Base-by-base conservation (phyloP, 2,888 invertebrate species). In the Monopis laevigella region DNA sequence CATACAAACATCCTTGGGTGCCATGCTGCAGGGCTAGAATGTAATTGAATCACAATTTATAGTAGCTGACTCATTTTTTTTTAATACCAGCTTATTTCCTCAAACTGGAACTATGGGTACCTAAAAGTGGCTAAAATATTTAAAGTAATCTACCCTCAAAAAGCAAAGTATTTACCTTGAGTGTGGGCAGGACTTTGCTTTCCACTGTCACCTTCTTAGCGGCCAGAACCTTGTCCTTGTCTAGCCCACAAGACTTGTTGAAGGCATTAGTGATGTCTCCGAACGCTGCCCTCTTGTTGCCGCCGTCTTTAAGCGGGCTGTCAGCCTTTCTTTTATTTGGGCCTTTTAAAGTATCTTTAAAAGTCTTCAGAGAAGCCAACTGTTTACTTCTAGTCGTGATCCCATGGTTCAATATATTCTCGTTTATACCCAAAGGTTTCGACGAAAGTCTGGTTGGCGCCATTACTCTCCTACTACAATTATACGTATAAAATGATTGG, bases 211-310 rank as follows among this genome's bases (percentile, higher is more conserved):
- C 83, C 65, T 77, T 83, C 55, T 77, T 84, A 32, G 72, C 54
- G 40, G 61, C 60, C 56, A 65, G 59, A 46, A 56, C 54, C 55
- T 78, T 75, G 44, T 72, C 67, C 45, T 74, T 70, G 39, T 74
- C 72, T 44, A 67, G 67, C n/a, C 58, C 68, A 40, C 55, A 58
- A 32, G 74, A 61, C 51, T 82, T 81, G 53, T 75, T 70, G 50
- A 74, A 67, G 48, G 87, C 88, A 71, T 93, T 93, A 39, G 93
- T 92, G 50, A 94, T 86, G 65, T 95, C 94, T 46, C 91, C 92
- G 58, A 96, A 86, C 2, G 93, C 95, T 29, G 92, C 89, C 54
- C 95, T 82, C 65, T 93, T 94, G 3, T 87, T 84, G 39, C 83
- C 85, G 50, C 85, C 86, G 59, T 89, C 88, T 67, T 90, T 92